Percentiles rank a stretch among this genome's conserved stretches.
Conservation (phyloP, 1,140 invertebrate genomes). For the Drosophila subobscura region DNA sequence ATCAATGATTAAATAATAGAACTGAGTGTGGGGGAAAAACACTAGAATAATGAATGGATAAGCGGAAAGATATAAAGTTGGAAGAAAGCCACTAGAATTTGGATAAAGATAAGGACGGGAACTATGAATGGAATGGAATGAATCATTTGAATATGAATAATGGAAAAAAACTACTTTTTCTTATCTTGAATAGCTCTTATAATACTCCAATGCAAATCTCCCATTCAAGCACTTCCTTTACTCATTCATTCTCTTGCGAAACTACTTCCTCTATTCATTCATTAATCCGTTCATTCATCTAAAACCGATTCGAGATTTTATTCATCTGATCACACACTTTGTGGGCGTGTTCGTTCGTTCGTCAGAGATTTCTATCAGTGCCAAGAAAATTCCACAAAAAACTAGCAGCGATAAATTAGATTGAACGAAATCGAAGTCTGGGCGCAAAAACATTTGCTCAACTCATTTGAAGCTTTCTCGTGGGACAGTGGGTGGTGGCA, state of each 20-base stretch:
- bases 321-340: not conserved
- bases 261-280: not conserved
- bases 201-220: not conserved
- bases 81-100: no score
- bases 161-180: not conserved
- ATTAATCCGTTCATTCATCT: constrained; percentile 1
- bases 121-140: no score
- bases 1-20: no score
- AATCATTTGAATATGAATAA: no score
- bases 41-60: not conserved
- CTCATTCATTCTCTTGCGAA: not conserved
- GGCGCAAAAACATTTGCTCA: constrained; percentile 58
- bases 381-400: constrained; percentile 21
- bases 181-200: not conserved
- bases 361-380: constrained; percentile 25
- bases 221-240: constrained; percentile 1
- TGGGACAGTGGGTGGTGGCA: constrained; percentile 21
- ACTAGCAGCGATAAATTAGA: constrained; percentile 28
- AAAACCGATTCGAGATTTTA: no score
- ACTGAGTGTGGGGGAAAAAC: not conserved
- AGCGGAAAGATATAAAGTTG: no score
- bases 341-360: constrained; percentile 3
- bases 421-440: constrained; percentile 16
- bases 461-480: constrained; percentile 55
- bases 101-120: no score